Evolutionary conservation across 2,888 invertebrate genomes (phyloP), one percentile per base, ranked within the genome.

Genomic region (Ichneumon xanthorius): DNA sequence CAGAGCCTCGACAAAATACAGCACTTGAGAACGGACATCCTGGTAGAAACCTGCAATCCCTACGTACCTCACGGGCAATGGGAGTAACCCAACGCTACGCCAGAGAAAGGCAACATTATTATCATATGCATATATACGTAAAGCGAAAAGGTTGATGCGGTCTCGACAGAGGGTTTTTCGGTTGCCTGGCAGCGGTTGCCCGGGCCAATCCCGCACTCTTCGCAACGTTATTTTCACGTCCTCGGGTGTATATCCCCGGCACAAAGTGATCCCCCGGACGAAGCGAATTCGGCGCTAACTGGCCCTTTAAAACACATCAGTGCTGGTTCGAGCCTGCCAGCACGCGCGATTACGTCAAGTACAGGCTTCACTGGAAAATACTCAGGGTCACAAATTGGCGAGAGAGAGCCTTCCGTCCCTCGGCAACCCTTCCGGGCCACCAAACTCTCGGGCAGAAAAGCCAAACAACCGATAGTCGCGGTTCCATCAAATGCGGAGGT

Each of bases 231-330:
- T 77, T 75, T 76, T 71, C 67, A 67, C 65, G 76, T 80, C 53
- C 76, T 45, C 37, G 30, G 55, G 37, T 37, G 53, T 26, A 19
- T 22, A 63, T 26, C 85, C 68, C 61, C 77, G 80, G 82, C 80
- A 65, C 65, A 72, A 84, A 67, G 55, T 65, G 61, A 80, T 84
- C 61, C 71, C 22, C 33, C 77, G 67, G 45, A 48, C 77, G 80
- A 82, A 73, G 82, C 72, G 85, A 81, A 85, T 85, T 85, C 75
- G 80, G 87, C 84, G 89, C 87, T 90, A 92, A 91, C 89, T 88
- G 89, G 88, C 87, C 84, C 88, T 86, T 92, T 91, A 90, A 89
- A 89, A 88, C 88, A 90, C 89, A 89, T 89, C 78, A 72, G 83
- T 48, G 73, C 72, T 68, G 82, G 33, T 45, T 26, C 16, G 71